Percentiles rank a stretch among this genome's conserved stretches.
These are phyloP conservation scores for Hydrolagus affinis DNA, from an alignment of 2,113 vertebrate genomes.

Conservation along the genomic window DNA sequence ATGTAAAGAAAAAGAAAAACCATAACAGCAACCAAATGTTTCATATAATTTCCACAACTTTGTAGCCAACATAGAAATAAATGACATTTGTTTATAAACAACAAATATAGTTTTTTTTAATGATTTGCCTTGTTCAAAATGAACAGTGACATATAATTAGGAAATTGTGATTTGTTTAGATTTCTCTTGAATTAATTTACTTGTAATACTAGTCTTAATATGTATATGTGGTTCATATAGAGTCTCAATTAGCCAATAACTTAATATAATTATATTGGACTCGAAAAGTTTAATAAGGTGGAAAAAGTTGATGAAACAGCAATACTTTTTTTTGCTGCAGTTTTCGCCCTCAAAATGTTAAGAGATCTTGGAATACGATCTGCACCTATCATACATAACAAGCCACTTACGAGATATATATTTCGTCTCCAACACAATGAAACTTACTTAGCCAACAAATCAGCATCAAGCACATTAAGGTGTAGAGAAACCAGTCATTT, in stretches of 20 bases:
- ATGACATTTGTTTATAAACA: no score
- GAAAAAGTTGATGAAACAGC: neutral
- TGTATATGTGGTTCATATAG: neutral
- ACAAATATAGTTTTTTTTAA: neutral
- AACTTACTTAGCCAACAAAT: slow-evolving; percentile 20
- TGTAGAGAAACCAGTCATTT: slow-evolving; percentile 40
- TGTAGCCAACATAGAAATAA: neutral
- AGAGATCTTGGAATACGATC: neutral
- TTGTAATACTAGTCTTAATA: neutral
- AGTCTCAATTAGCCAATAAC: neutral
- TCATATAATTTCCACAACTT: neutral
- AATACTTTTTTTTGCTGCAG: neutral
- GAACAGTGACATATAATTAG: neutral
- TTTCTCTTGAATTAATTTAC: neutral
- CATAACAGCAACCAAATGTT: neutral
- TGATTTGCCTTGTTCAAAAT: neutral
- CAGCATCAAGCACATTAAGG: slow-evolving; percentile 38
- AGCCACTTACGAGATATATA: neutral
- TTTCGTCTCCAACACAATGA: slow-evolving; percentile 4
- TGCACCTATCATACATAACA: neutral
- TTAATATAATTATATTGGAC: no score
- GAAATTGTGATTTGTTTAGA: neutral
- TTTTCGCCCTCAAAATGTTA: neutral
- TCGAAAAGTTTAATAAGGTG: neutral
- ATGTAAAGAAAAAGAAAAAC: neutral